These are phyloP conservation scores for Stichopus chloronotus DNA, from an alignment of 35 echinoderm and acorn worm species.

Conservation along the genomic window DNA sequence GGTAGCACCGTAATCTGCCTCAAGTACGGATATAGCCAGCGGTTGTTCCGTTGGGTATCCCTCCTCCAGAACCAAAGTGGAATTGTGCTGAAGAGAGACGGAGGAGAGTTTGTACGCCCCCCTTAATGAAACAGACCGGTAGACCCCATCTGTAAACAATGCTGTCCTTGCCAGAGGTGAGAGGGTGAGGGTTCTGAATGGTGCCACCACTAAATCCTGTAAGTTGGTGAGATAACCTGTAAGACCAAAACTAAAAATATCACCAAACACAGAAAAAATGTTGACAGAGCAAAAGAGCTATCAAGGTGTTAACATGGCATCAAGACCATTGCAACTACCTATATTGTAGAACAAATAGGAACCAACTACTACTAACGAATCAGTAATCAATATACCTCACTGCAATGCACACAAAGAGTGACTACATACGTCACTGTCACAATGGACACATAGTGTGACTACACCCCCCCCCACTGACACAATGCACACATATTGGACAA, in stretches of 20 bases:
- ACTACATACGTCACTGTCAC: too few relatives aligned
- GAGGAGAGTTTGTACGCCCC: constrained; percentile 81
- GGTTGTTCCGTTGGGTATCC: neutral
- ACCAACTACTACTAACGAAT: too few relatives aligned
- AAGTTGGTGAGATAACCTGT: constrained; percentile 81
- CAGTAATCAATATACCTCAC: too few relatives aligned
- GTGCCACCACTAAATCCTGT: constrained; percentile 71
- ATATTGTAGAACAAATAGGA: too few relatives aligned
- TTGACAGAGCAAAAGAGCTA: neutral
- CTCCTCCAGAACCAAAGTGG: constrained; percentile 55
- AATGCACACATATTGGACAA: neutral
- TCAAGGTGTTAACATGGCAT: too few relatives aligned
- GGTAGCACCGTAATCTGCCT: constrained; percentile 74
- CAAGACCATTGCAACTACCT: too few relatives aligned
- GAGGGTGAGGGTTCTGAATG: constrained; percentile 68
- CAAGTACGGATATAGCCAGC: constrained; percentile 64
- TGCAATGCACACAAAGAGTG: too few relatives aligned
- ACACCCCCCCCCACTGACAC: too few relatives aligned
- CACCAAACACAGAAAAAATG: neutral
- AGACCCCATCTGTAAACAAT: constrained; percentile 66
- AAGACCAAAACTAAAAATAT: neutral
- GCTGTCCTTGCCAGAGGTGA: constrained; percentile 79
- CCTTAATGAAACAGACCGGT: constrained; percentile 68
- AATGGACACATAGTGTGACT: too few relatives aligned
- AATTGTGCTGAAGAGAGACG: constrained; percentile 64